Conservation (phyloP, 2,113 vertebrate genomes). For the Neolamprologus fasciatus region DNA sequence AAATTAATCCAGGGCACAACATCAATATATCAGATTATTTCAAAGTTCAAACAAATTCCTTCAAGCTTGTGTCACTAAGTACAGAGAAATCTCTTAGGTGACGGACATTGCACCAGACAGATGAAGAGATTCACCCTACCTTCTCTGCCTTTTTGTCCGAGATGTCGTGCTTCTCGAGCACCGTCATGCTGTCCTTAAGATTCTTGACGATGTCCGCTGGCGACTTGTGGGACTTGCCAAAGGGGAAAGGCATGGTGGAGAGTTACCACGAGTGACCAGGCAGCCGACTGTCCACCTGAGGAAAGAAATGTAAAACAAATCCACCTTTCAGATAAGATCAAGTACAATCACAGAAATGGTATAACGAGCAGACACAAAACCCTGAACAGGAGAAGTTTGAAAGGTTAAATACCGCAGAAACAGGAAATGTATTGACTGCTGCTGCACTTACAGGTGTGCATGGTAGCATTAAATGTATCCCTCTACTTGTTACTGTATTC, state of each 20-base stretch:
- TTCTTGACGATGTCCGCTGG: constrained; percentile 97
- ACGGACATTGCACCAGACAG: neutral
- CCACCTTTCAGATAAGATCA: neutral
- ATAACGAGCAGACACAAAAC: neutral
- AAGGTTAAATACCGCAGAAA: neutral
- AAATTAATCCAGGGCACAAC: neutral
- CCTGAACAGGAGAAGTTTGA: neutral
- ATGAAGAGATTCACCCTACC: constrained; percentile 54
- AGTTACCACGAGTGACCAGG: constrained; percentile 60
- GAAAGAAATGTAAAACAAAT: neutral
- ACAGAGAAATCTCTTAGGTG: neutral
- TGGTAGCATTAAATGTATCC: neutral
- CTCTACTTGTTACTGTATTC: neutral
- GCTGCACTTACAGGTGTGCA: neutral
- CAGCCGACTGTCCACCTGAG: constrained; percentile 76
- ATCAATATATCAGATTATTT: neutral
- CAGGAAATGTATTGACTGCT: neutral
- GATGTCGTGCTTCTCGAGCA: constrained; percentile 90
- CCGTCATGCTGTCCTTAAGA: constrained; percentile 92
- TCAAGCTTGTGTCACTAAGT: neutral
- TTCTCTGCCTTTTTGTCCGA: constrained; percentile 94
- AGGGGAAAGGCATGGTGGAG: constrained; percentile 92
- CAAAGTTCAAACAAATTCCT: neutral
- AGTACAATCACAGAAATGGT: neutral
- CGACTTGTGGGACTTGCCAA: constrained; percentile 96